phyloP scores from a whole-genome alignment of 2,888 invertebrate species.

The Lycaena phlaeas region DNA sequence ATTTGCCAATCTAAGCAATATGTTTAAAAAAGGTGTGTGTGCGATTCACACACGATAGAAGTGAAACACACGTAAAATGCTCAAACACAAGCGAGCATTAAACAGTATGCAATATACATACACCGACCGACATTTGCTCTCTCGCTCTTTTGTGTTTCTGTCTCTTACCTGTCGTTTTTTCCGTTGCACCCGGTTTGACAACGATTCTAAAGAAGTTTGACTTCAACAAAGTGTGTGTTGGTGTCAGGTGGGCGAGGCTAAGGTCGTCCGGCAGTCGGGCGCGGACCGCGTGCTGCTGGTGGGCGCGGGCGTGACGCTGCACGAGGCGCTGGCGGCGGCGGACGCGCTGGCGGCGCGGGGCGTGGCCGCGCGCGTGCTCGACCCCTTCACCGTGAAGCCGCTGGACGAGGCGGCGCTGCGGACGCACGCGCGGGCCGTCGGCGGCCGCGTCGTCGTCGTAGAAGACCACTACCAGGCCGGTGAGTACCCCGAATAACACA shows the following conservation, averaged over 20 bases:
- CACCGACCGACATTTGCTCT: too few species aligned
- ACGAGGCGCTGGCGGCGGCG: conserved; percentile 91
- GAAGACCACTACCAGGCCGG: conserved; percentile 98
- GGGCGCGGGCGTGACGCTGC: conserved; percentile 94
- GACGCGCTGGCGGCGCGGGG: conserved; percentile 78
- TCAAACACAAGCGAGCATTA: too few species aligned
- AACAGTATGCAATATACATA: too few species aligned
- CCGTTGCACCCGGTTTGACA: too few species aligned
- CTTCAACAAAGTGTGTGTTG: neutral
- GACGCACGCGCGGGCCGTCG: conserved; percentile 82
- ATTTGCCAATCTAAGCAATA: too few species aligned
- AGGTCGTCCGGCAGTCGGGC: conserved; percentile 82
- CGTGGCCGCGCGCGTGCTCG: conserved; percentile 86
- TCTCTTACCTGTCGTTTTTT: too few species aligned
- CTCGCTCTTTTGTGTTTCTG: too few species aligned
- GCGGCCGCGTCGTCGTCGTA: conserved; percentile 90
- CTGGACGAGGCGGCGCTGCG: conserved; percentile 86
- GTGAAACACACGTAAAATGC: too few species aligned
- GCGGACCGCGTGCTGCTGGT: conserved; percentile 90
- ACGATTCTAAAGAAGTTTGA: too few species aligned
- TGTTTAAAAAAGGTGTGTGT: too few species aligned
- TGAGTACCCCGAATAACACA: too few species aligned
- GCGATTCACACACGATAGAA: too few species aligned
- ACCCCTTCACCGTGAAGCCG: conserved; percentile 97
- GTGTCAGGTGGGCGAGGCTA: conserved; percentile 79